These are phyloP conservation scores for Dolomedes plantarius DNA, from an alignment of 2,888 invertebrate genomes.

Conservation along the genomic window DNA sequence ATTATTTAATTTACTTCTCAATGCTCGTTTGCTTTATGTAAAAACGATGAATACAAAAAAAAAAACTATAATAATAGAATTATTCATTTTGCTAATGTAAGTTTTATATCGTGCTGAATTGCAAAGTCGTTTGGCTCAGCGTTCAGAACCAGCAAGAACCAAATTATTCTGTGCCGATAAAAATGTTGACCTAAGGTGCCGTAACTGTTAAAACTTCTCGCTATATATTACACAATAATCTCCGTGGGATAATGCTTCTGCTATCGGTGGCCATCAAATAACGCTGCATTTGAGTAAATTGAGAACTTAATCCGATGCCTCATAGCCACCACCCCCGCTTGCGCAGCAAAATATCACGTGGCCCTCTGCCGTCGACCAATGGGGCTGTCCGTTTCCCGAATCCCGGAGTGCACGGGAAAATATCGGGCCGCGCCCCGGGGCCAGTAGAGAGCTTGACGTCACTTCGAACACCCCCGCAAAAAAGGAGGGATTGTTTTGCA, in stretches of 20 bases:
- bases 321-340: slow-evolving; percentile 26
- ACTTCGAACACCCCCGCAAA: slow-evolving; percentile 45
- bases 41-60: too few relatives aligned
- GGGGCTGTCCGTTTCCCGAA: not conserved
- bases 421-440: slow-evolving; percentile 31
- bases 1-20: too few relatives aligned
- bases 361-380: slow-evolving; percentile 28
- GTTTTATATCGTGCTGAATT: too few relatives aligned
- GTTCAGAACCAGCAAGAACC: too few relatives aligned
- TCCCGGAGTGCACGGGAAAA: slow-evolving; percentile 24
- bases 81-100: too few relatives aligned
- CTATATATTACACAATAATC: not conserved
- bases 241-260: not conserved
- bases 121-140: too few relatives aligned
- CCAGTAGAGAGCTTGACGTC: slow-evolving; percentile 39
- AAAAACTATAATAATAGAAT: too few relatives aligned
- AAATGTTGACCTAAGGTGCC: too few relatives aligned
- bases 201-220: too few relatives aligned
- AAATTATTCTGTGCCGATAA: too few relatives aligned
- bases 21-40: too few relatives aligned
- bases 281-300: slow-evolving; percentile 2
- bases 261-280: not conserved
- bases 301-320: slow-evolving; percentile 18
- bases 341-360: slow-evolving; percentile 56
- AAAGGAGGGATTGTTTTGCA: not conserved